A percentile compares a stretch with the other conserved stretches of the same genome.
Evolutionary conservation across 2,797 vertebrate genomes (phyloP).

Genomic region (Oreochromis grahami): DNA sequence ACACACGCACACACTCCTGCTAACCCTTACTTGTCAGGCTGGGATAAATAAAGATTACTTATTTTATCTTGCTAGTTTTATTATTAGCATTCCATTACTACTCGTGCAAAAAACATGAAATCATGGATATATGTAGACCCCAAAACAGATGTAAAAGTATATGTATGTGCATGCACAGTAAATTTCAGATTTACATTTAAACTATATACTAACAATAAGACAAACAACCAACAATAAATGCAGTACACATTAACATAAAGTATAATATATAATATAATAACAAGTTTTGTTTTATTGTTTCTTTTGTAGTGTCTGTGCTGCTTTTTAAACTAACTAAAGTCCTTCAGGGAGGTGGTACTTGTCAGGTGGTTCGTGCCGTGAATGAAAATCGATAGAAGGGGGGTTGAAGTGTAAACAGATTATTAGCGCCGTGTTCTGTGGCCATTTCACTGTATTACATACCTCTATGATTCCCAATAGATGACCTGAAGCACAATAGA

Average conservation of each 20-base stretch:
- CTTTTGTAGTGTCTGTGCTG: not conserved
- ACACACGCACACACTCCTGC: not conserved
- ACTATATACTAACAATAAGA: not conserved
- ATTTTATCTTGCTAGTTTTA: not conserved
- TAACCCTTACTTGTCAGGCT: not conserved
- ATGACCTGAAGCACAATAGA: constrained; percentile 63
- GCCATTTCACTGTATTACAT: constrained; percentile 67
- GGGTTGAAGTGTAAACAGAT: constrained; percentile 69
- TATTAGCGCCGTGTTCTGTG: constrained; percentile 63
- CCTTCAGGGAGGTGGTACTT: constrained; percentile 8
- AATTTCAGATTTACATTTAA: not conserved
- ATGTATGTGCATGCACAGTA: not conserved
- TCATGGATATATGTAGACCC: not conserved
- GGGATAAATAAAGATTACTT: not conserved
- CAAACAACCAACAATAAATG: not conserved
- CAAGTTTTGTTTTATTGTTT: not conserved
- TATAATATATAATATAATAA: not conserved
- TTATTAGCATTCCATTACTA: not conserved
- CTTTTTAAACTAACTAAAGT: constrained; percentile 15
- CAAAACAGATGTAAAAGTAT: not conserved
- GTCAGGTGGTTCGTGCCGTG: constrained; percentile 4
- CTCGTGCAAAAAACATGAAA: not conserved
- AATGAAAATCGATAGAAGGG: constrained; percentile 67
- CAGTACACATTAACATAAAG: not conserved
- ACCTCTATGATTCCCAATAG: constrained; percentile 66